phyloP scores from a whole-genome alignment of 2,888 invertebrate genomes.

The Caenorhabditis sinica region DNA sequence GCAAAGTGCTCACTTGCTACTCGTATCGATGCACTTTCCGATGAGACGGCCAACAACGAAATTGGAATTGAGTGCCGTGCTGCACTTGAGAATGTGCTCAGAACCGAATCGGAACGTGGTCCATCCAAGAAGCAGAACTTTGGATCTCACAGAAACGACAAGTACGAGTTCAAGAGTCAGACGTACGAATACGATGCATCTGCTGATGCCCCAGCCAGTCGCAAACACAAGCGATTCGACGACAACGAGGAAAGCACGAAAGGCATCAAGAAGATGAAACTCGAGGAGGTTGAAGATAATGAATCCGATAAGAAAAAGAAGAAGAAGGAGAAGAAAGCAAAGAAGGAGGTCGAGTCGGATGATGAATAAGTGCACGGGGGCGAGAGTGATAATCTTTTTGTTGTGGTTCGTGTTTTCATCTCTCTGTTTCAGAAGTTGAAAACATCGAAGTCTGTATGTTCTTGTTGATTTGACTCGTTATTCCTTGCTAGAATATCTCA shows the following conservation, averaged over 20 bases:
- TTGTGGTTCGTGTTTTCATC: constrained; percentile 46
- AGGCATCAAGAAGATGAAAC: constrained; percentile 74
- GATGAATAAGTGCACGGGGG: constrained; percentile 49
- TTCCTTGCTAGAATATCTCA: constrained; percentile 21
- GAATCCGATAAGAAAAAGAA: constrained; percentile 68
- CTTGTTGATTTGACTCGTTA: constrained; percentile 69
- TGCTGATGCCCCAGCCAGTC: constrained; percentile 72
- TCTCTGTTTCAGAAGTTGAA: constrained; percentile 1
- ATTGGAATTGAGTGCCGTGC: constrained; percentile 92
- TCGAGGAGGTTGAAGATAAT: constrained; percentile 61
- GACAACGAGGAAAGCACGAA: constrained; percentile 68
- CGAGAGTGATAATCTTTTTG: constrained; percentile 68
- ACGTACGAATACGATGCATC: constrained; percentile 80
- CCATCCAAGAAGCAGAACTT: constrained; percentile 84
- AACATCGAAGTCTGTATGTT: constrained; percentile 52
- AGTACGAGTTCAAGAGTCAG: constrained; percentile 90
- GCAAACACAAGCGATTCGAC: constrained; percentile 66
- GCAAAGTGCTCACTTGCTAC: constrained; percentile 96
- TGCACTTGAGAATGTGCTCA: constrained; percentile 90
- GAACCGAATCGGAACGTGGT: constrained; percentile 89
- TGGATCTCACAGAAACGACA: constrained; percentile 94
- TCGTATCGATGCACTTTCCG: constrained; percentile 96
- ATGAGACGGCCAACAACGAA: constrained; percentile 86
- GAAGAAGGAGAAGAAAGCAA: constrained; percentile 67
- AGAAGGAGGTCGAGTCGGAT: constrained; percentile 63